Percentiles rank a stretch among this genome's conserved stretches.
Evolutionary conservation across 2,888 invertebrate species (phyloP).

Genomic region (Esperia sulphurella): DNA sequence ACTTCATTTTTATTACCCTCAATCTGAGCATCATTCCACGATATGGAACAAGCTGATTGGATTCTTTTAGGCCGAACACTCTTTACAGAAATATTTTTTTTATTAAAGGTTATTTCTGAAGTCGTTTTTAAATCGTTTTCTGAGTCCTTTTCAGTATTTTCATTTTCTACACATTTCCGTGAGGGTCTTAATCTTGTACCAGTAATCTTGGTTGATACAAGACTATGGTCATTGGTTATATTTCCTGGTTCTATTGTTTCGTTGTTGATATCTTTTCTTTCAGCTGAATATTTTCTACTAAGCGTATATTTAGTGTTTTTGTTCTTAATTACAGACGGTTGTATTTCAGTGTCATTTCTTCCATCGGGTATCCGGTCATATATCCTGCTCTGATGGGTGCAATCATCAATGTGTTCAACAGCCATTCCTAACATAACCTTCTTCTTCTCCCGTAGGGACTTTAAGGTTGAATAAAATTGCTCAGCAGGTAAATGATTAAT

Average conservation of each 20-base stretch:
- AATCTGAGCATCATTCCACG: conserved; percentile 65
- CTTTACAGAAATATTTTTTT: conserved; percentile 34
- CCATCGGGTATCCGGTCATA: conserved; percentile 24
- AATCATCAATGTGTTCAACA: conserved; percentile 51
- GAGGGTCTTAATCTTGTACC: conserved; percentile 30
- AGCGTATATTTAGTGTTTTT: conserved; percentile 23
- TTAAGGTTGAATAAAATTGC: conserved; percentile 86
- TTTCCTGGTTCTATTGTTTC: conserved; percentile 15
- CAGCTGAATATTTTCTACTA: conserved; percentile 13
- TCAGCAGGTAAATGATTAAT: conserved; percentile 86
- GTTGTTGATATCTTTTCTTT: conserved; percentile 30
- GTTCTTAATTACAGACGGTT: conserved; percentile 13
- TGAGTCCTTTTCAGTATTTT: conserved; percentile 21
- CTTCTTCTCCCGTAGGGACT: conserved; percentile 82
- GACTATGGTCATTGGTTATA: conserved; percentile 13
- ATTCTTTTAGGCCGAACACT: conserved; percentile 53
- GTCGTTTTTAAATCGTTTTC: conserved; percentile 34
- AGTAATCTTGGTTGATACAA: conserved; percentile 17
- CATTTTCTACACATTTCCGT: conserved; percentile 23
- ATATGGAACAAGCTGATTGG: conserved; percentile 70
- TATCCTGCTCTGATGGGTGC: conserved; percentile 29
- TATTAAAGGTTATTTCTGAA: conserved; percentile 30
- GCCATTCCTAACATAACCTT: conserved; percentile 64
- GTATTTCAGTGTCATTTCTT: conserved; percentile 18
- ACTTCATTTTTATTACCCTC: conserved; percentile 51